These are phyloP conservation scores for Natrix natrix DNA, from an alignment of 2,797 vertebrate genomes.

Conservation along the genomic window DNA sequence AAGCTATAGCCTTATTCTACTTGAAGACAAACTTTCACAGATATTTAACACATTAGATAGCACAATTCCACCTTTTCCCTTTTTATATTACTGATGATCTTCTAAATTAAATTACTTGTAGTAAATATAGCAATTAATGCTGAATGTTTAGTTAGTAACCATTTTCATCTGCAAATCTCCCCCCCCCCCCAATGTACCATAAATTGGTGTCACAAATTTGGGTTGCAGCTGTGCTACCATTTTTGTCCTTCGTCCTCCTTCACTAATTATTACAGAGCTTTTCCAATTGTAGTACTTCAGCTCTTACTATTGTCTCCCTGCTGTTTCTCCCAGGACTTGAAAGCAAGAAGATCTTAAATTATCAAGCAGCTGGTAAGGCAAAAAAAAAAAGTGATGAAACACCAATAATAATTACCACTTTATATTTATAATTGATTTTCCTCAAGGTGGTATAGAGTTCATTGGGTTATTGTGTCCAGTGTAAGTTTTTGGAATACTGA, in stretches of 20 bases:
- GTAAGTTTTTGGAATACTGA: neutral
- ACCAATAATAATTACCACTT: neutral
- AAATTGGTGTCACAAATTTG: neutral
- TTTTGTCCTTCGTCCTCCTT: neutral
- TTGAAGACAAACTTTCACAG: neutral
- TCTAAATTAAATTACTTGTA: neutral
- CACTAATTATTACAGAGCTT: slow-evolving; percentile 26
- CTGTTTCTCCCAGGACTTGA: slow-evolving; percentile 9
- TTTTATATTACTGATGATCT: neutral
- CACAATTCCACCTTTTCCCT: neutral
- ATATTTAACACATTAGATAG: neutral
- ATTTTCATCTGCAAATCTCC: neutral
- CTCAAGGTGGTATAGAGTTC: neutral
- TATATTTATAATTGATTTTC: neutral
- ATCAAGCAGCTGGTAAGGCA: neutral
- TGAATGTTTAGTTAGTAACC: neutral
- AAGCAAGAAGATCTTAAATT: neutral
- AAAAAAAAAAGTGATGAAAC: neutral
- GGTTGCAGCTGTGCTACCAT: neutral
- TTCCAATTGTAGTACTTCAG: neutral
- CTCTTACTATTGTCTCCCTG: neutral
- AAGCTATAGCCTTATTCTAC: neutral
- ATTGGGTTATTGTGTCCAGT: neutral
- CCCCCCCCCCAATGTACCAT: neutral
- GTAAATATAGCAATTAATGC: slow-evolving; percentile 6